These are phyloP conservation scores for Acanthiza pusilla DNA, from an alignment of 2,797 vertebrate genomes.

Conservation along the genomic window DNA sequence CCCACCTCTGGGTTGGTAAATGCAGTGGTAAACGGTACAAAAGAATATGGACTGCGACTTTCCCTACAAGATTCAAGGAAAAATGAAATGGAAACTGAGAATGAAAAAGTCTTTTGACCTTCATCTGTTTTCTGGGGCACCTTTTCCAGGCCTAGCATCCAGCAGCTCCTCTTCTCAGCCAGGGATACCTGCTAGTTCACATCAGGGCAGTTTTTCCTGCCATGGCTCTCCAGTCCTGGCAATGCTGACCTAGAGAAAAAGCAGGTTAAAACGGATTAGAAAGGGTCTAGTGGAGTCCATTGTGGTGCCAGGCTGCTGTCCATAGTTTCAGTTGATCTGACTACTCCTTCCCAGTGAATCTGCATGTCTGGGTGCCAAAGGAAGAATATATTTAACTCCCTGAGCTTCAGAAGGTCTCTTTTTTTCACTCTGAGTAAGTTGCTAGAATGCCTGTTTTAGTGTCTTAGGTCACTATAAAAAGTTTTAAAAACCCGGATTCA, in stretches of 20 bases:
- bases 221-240: not conserved
- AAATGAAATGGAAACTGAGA: not conserved
- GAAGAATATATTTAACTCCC: not conserved
- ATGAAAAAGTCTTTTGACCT: not conserved
- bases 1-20: not conserved
- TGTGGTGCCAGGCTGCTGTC: not conserved
- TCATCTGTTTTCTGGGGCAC: not conserved
- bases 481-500: not conserved
- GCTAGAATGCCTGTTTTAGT: not conserved
- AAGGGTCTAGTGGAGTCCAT: not conserved
- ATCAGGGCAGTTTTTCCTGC: not conserved
- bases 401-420: fast-evolving
- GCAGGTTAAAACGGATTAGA: not conserved
- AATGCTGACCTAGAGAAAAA: not conserved
- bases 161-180: not conserved
- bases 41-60: not conserved
- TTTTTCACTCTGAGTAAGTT: not conserved
- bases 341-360: not conserved
- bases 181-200: not conserved
- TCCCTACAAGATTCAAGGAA: not conserved
- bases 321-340: not conserved
- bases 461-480: not conserved
- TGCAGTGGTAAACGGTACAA: not conserved
- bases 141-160: not conserved
- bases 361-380: not conserved